These are phyloP conservation scores for Zaprionus nigranus DNA, from an alignment of 1,140 invertebrate species.

Conservation along the genomic window DNA sequence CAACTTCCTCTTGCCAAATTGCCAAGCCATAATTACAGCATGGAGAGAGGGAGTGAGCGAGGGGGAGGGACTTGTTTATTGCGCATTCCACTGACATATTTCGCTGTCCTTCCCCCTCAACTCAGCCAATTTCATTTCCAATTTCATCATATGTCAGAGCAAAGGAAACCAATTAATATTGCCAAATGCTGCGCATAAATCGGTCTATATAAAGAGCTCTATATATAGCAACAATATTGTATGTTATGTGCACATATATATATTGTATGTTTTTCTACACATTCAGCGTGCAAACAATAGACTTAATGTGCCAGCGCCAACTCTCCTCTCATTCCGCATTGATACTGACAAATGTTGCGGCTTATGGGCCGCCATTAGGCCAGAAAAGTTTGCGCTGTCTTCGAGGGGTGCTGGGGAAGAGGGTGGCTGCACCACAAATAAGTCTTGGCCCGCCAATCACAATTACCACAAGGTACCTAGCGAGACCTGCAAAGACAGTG, in stretches of 20 bases:
- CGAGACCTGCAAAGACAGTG: constrained; percentile 42
- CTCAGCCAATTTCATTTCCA: constrained; percentile 18
- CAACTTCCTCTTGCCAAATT: not conserved
- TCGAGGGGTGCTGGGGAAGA: too few relatives aligned
- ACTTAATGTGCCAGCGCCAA: constrained; percentile 39
- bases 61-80: not conserved
- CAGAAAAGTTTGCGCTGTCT: constrained; percentile 57
- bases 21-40: constrained; percentile 15
- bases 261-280: constrained; percentile 15
- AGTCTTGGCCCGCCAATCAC: constrained; percentile 71
- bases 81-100: not conserved
- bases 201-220: not conserved
- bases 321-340: constrained; percentile 36
- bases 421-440: constrained; percentile 8
- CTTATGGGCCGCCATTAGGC: constrained; percentile 74
- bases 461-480: constrained; percentile 55
- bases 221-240: constrained; percentile 60
- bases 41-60: not conserved
- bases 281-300: constrained; percentile 61
- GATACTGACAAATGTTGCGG: constrained; percentile 76
- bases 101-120: not conserved
- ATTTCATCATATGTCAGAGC: constrained; percentile 23
- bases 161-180: constrained; percentile 51
- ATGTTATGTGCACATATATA: not conserved
- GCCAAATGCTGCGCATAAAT: constrained; percentile 13